Conservation (phyloP, 2,797 vertebrate genomes). For the Parauchenoglanis punctatus region DNA sequence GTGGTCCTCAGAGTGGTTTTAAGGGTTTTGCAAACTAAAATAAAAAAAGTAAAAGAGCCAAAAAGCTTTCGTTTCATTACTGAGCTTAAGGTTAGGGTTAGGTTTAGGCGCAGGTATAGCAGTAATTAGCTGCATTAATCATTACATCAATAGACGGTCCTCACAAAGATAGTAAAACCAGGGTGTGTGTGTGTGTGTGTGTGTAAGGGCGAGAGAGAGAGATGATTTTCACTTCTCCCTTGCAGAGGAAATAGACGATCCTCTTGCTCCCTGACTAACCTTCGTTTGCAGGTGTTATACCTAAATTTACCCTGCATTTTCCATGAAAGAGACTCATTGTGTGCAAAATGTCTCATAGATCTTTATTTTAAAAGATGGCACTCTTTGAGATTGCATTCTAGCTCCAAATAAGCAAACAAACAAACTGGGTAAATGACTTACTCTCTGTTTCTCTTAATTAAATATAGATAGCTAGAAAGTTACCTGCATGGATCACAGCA, state of each 20-base stretch:
- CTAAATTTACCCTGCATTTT: slow-evolving; percentile 31
- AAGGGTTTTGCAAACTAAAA: too few relatives aligned
- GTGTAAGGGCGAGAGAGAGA: not conserved
- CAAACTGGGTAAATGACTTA: too few relatives aligned
- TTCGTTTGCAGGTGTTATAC: slow-evolving; percentile 53
- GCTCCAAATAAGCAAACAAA: not conserved
- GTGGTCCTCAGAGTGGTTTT: too few relatives aligned
- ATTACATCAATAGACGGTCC: too few relatives aligned
- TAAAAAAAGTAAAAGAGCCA: too few relatives aligned
- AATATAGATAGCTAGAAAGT: too few relatives aligned
- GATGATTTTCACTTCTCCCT: slow-evolving; percentile 52
- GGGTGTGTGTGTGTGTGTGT: too few relatives aligned
- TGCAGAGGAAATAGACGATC: slow-evolving; percentile 41
- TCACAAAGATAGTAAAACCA: too few relatives aligned
- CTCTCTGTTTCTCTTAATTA: not conserved
- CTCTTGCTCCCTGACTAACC: slow-evolving; percentile 20
- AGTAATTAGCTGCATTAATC: too few relatives aligned
- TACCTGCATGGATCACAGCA: not conserved
- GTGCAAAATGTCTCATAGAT: not conserved
- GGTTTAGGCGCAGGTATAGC: too few relatives aligned
- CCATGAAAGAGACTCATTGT: not conserved
- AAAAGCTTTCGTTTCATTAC: too few relatives aligned
- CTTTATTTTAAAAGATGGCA: not conserved
- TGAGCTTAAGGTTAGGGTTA: too few relatives aligned
- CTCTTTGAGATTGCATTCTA: not conserved